phyloP scores from a whole-genome alignment of 2,888 invertebrate genomes.

The Leptinotarsa tumamoca region DNA sequence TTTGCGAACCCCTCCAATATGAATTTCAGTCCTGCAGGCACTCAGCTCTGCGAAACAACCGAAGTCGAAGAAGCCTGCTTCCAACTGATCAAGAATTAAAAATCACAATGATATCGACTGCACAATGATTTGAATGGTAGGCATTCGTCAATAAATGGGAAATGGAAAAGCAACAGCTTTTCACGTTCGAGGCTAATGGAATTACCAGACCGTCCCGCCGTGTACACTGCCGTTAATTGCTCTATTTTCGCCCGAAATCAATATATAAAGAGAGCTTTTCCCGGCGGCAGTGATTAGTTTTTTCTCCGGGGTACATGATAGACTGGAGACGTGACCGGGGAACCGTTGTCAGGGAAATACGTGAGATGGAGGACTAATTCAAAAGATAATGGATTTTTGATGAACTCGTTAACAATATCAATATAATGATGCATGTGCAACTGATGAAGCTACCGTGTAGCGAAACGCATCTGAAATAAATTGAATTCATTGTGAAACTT shows the following conservation, averaged over 20 bases:
- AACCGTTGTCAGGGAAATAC: neutral
- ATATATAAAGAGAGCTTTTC: conserved; percentile 19
- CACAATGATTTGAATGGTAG: conserved; percentile 13
- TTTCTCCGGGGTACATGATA: neutral
- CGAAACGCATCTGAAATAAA: too few species aligned
- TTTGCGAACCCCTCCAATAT: too few species aligned
- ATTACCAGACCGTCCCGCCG: conserved; percentile 29
- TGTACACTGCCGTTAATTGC: conserved; percentile 8
- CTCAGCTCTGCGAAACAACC: neutral
- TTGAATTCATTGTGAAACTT: too few species aligned
- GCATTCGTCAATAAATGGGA: conserved; percentile 9
- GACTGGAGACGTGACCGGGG: neutral
- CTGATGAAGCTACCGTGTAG: too few species aligned
- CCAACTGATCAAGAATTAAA: neutral
- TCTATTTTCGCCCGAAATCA: conserved; percentile 23
- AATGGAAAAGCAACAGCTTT: conserved; percentile 23
- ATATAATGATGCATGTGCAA: too few species aligned
- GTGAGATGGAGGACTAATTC: neutral
- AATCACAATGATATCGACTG: conserved; percentile 14
- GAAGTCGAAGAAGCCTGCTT: neutral
- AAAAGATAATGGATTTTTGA: neutral
- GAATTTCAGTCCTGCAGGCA: too few species aligned
- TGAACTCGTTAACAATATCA: neutral
- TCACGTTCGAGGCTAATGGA: conserved; percentile 24
- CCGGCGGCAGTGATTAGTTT: conserved; percentile 4